These are phyloP conservation scores for Dinomys branickii DNA, from an alignment of 2,113 vertebrate species.

Conservation along the genomic window DNA sequence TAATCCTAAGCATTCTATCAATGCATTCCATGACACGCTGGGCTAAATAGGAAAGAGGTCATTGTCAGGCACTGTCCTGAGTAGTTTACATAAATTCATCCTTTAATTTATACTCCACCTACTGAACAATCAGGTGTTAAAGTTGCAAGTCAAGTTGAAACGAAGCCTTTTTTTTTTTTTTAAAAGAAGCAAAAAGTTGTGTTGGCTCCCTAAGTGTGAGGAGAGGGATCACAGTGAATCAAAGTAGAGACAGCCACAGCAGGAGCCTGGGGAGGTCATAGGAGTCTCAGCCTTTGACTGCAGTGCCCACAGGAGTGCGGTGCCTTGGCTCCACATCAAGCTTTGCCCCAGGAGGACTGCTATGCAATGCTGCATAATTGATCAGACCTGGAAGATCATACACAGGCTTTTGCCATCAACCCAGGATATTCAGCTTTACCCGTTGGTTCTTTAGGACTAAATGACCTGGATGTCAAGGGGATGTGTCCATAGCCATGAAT, in stretches of 20 bases:
- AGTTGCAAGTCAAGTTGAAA: not conserved
- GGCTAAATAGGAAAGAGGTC: not conserved
- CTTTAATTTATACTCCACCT: not conserved
- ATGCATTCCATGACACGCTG: too few relatives aligned
- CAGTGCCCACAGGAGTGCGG: not conserved
- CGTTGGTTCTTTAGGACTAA: not conserved
- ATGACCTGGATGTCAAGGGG: not conserved
- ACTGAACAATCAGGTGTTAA: not conserved
- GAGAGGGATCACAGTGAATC: not conserved
- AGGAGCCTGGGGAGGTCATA: not conserved
- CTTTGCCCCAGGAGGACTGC: not conserved
- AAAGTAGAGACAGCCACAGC: not conserved
- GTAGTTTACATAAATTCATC: not conserved
- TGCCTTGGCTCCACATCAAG: not conserved
- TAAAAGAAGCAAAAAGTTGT: not conserved
- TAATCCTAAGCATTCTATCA: not conserved
- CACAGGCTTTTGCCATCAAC: not conserved
- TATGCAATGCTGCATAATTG: not conserved
- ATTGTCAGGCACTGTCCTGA: not conserved
- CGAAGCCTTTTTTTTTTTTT: not conserved
- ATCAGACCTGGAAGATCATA: not conserved
- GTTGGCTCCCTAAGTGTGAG: not conserved
- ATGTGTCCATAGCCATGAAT: not conserved
- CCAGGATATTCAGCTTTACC: not conserved
- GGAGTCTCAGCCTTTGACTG: not conserved